Evolutionary conservation across 2,888 invertebrate genomes (phyloP).

Genomic region (Nipponacmea schrenckii): DNA sequence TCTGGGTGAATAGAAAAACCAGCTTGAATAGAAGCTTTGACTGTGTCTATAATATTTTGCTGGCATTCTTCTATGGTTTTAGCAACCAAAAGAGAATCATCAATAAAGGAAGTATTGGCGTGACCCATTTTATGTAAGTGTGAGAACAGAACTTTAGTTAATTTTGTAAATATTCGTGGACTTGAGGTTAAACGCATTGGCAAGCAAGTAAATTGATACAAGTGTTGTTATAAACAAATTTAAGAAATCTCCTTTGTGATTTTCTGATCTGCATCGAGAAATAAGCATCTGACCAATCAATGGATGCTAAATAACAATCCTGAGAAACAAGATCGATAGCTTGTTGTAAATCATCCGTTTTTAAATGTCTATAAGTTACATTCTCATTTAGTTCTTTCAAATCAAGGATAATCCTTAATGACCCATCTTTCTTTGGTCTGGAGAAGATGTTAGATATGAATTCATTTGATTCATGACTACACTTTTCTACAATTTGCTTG

Average conservation of each 20-base stretch:
- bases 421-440: slow-evolving; percentile 1
- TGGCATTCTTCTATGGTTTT: slow-evolving; percentile 22
- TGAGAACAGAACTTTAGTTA: slow-evolving; percentile 12
- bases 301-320: slow-evolving; percentile 12
- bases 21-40: not conserved
- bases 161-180: not conserved
- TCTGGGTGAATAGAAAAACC: slow-evolving; percentile 12
- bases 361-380: slow-evolving; percentile 30
- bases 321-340: slow-evolving; percentile 16
- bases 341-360: slow-evolving; percentile 32
- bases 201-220: slow-evolving; percentile 13
- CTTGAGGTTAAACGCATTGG: slow-evolving; percentile 1
- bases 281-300: slow-evolving; percentile 22
- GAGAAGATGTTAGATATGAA: slow-evolving; percentile 10
- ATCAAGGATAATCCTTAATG: slow-evolving; percentile 10
- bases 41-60: not conserved
- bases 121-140: slow-evolving; percentile 14
- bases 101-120: slow-evolving; percentile 7
- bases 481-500: slow-evolving; percentile 3
- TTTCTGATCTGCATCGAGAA: slow-evolving; percentile 6
- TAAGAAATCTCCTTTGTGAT: not conserved
- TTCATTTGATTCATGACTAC: not conserved
- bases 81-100: slow-evolving; percentile 23
- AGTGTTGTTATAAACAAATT: not conserved
- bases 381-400: slow-evolving; percentile 26